A percentile compares a stretch with the other conserved stretches of the same genome.
These are phyloP conservation scores for Lytechinus pictus DNA, from an alignment of 35 echinoderm and acorn worm species.

Conservation along the genomic window DNA sequence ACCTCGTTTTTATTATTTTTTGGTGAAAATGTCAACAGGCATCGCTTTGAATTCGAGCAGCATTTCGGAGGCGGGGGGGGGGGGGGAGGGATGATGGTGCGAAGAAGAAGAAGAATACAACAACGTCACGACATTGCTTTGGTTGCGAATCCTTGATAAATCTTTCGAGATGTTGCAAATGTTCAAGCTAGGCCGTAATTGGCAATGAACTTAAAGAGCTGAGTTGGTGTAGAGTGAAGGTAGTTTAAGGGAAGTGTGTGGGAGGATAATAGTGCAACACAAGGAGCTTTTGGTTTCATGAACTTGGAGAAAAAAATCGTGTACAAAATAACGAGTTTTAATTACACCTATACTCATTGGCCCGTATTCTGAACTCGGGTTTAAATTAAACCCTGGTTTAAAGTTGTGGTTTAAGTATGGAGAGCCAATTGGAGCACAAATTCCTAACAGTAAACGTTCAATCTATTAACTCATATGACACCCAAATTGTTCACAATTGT, in stretches of 20 bases:
- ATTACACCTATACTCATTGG: too few relatives aligned
- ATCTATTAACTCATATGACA: too few relatives aligned
- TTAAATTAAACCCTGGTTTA: too few relatives aligned
- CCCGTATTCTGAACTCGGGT: too few relatives aligned
- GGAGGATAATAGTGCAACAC: not conserved
- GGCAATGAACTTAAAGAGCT: not conserved
- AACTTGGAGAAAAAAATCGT: not conserved
- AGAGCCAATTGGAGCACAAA: too few relatives aligned
- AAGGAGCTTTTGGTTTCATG: not conserved
- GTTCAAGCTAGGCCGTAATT: not conserved
- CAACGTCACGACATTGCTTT: not conserved
- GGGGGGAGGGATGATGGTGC: not conserved
- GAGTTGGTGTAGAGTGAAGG: not conserved
- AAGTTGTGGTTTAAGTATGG: too few relatives aligned
- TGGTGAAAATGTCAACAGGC: conserved; percentile 22
- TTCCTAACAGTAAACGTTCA: too few relatives aligned
- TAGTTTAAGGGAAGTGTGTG: not conserved
- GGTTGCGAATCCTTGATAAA: not conserved
- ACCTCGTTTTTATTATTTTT: not conserved
- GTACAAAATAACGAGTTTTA: too few relatives aligned
- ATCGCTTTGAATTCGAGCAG: not conserved
- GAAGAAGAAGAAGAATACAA: not conserved
- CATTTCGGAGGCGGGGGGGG: not conserved
- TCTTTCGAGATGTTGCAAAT: conserved; percentile 18
- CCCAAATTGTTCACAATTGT: too few relatives aligned